Base-by-base conservation (phyloP, 1,140 invertebrate species). In the Semibalanus balanoides region DNA sequence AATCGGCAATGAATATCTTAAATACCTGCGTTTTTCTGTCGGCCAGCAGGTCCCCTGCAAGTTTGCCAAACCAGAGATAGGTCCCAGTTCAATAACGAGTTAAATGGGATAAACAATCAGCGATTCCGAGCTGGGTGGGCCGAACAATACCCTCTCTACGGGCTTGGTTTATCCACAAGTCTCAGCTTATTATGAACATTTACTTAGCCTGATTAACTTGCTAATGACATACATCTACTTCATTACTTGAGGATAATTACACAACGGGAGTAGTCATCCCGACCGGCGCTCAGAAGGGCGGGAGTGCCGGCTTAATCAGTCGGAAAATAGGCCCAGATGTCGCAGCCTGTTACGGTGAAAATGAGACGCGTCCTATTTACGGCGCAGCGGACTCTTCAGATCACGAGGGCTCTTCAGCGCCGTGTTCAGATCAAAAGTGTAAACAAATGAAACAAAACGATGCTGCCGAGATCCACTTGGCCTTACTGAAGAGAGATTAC, bases 161-260 rank as follows among this genome's bases (percentile, higher is more conserved):
- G 11, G 1, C 22, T 1, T 7, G 22, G 51, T 7, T 11, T 22
- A 64, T 22, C 22, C 51, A 64, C 1, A 64, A 22, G 22, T 64
- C 11, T 64, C 51, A 25, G 51, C 1, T 64, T 64, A 64, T 64
- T 25, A 64, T 64, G 11, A 14, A 14, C 51, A 64, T 64, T 25
- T 64, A 64, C 51, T 64, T 64, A 64, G 51, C 51, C 51, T 64
- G 51, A 64, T 64, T 64, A 64, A 64, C 51, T 64, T 64, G 51
- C 51, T 64, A 64, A 64, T 25, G 51, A 64, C 14, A 64, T 64
- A 64, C 51, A 64, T 19, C 51, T 25, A 64, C 51, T 64, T 64
- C 51, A 64, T 64, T 64, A 64, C 51, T 64, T 64, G 51, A 64
- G 22, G 51, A 64, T 64, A 64, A 64, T 64, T 64, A 64, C 51